Evolutionary conservation across 2,888 invertebrate species (phyloP), one percentile per base, ranked within the genome.

Genomic region (Mesorhabditis spiculigera): DNA sequence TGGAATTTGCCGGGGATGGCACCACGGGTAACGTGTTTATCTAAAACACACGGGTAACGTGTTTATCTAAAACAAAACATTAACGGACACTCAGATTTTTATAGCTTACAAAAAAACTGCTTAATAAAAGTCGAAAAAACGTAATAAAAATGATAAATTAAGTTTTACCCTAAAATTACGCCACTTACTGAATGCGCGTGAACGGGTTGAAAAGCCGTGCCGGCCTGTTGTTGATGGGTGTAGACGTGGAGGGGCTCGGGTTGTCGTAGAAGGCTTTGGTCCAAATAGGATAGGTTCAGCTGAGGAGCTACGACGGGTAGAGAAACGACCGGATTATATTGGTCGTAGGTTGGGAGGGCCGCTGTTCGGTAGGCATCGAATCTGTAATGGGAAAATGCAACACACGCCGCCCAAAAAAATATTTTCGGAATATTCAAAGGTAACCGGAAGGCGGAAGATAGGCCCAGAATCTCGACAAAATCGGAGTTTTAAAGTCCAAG

Each of bases 211-310:
- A 50, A 50, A 50, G 58, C 58, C 10, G 58, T 50, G 58, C 58
- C 58, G 10, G 58, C 58, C n/a, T 50, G 58, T 3, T 10, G n/a
- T n/a, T 50, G 58, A 50, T 50, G 58, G 58, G 58, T 50, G 58
- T 50, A 50, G n/a, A 50, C 58, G 58, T 50, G 58, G n/a, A 50
- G 58, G n/a, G 58, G 58, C 58, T 50, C 58, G 10, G 58, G 58
- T 50, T 50, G 58, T 50, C 58, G 8, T 50, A 50, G n/a, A 50
- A 50, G 58, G n/a, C 58, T 50, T 50, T 50, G 58, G n/a, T 50
- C 58, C 58, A 50, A 50, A 50, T 50, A 50, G 8, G 58, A 50
- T 10, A 8, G 16, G 41, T 28, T 63, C 41, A 63, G 28, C 41
- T 8, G 63, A 3, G 63, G 41, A 8, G 63, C 13, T 10, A 63